These are phyloP conservation scores for Cardiocondyla obscurior DNA, from an alignment of 1,140 invertebrate species.

Conservation along the genomic window DNA sequence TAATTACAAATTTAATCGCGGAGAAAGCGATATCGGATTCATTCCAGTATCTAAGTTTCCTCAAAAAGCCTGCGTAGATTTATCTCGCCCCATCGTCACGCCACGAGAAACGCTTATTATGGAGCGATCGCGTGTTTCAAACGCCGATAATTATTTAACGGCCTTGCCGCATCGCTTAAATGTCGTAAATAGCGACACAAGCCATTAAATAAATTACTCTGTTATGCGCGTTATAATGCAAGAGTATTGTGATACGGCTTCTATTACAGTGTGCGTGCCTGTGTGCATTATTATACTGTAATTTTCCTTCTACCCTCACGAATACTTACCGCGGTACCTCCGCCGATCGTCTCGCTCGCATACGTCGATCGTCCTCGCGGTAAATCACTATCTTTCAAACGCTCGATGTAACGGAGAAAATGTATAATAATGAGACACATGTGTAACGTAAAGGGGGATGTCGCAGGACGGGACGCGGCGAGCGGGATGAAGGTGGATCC, in stretches of 20 bases:
- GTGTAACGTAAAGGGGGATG: not conserved
- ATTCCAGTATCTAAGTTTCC: not conserved
- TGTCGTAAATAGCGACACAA: conserved; percentile 40
- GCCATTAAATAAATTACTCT: conserved; percentile 52
- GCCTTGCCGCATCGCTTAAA: conserved; percentile 32
- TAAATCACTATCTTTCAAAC: conserved; percentile 26
- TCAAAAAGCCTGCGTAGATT: not conserved
- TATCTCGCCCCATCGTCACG: conserved; percentile 18
- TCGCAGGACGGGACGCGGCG: no score
- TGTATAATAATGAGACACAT: not conserved
- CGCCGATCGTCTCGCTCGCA: not conserved
- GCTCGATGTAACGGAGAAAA: not conserved
- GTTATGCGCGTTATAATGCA: conserved; percentile 51
- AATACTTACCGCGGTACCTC: conserved; percentile 31
- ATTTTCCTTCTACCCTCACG: conserved; percentile 41
- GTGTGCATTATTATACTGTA: conserved; percentile 34
- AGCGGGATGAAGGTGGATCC: not conserved
- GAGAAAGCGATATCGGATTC: not conserved
- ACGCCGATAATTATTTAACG: conserved; percentile 52
- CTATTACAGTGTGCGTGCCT: not conserved
- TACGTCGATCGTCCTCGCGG: conserved; percentile 18
- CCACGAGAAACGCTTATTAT: conserved; percentile 27
- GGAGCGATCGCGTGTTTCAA: conserved; percentile 31
- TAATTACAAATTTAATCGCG: not conserved
- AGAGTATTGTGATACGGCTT: conserved; percentile 43